Conservation (phyloP, 37 sponge, comb jelly and placozoan species). For the Cladorhizidae sp. region DNA sequence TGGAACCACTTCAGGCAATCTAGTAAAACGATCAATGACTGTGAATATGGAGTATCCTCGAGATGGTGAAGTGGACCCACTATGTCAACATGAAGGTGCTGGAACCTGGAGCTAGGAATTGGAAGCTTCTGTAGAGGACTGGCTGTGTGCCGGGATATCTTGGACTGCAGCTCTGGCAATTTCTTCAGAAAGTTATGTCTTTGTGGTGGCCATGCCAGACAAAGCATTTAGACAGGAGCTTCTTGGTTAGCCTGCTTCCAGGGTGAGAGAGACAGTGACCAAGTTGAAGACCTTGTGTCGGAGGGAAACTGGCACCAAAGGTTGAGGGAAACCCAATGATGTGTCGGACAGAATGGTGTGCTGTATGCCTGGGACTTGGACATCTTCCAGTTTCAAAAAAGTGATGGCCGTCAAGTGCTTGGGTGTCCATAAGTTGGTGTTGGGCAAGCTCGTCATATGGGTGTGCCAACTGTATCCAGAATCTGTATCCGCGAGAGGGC, state of each 20-base stretch:
- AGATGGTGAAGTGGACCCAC: no score
- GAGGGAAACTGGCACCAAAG: no score
- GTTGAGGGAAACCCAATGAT: conserved; percentile 13
- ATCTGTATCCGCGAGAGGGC: background rate
- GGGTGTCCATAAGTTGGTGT: conserved; percentile 15
- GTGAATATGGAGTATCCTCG: no score
- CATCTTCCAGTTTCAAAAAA: conserved; percentile 12
- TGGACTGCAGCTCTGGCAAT: no score
- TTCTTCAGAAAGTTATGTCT: no score
- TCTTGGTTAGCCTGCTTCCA: conserved; percentile 40
- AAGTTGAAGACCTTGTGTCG: conserved; percentile 2
- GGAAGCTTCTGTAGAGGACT: no score
- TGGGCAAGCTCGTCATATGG: conserved; percentile 19
- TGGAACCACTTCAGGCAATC: no score
- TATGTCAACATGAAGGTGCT: background rate
- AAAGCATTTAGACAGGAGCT: conserved; percentile 33
- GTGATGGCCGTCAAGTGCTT: conserved; percentile 6
- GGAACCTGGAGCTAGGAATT: no score
- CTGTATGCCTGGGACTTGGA: conserved; percentile 1
- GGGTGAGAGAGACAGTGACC: conserved; percentile 6
- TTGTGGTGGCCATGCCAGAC: conserved; percentile 39
- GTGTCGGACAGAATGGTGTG: conserved; percentile 34
- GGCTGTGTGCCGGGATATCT: no score
- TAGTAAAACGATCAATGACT: background rate
- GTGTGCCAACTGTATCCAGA: background rate